Percentiles rank a stretch among this genome's conserved stretches.
These are phyloP conservation scores for Drosophila paranaensis DNA, from an alignment of 2,888 invertebrate species.

Conservation along the genomic window DNA sequence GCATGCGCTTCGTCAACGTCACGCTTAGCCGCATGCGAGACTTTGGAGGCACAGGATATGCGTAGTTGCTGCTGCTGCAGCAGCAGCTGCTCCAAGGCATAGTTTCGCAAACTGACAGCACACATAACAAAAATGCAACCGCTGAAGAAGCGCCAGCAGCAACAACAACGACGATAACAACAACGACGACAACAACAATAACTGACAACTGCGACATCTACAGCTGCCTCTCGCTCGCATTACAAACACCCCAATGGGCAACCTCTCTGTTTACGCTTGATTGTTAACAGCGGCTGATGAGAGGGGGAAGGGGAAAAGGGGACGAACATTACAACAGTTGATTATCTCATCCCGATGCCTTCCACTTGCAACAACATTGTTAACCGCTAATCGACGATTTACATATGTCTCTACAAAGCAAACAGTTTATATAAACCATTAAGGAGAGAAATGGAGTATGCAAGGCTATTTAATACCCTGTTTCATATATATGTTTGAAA, in stretches of 20 bases:
- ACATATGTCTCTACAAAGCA: constrained; percentile 22
- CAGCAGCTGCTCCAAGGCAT: constrained; percentile 1
- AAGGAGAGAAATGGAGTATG: neutral
- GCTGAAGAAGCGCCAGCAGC: constrained; percentile 18
- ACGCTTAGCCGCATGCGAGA: constrained; percentile 74
- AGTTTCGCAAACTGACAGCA: neutral
- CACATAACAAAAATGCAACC: constrained; percentile 28
- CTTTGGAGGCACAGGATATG: constrained; percentile 64
- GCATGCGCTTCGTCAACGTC: constrained; percentile 77
- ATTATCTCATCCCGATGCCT: neutral
- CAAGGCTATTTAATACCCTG: neutral
- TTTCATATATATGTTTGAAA: too few relatives aligned
- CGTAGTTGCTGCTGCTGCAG: constrained; percentile 9
- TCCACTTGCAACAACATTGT: constrained; percentile 18
- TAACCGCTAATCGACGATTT: constrained; percentile 34
- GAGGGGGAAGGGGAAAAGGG: neutral
- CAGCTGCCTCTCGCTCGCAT: constrained; percentile 21
- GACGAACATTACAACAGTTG: neutral
- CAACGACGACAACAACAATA: constrained; percentile 12
- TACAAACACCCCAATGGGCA: constrained; percentile 33
- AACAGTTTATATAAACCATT: neutral
- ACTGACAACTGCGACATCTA: constrained; percentile 28
- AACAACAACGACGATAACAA: constrained; percentile 18
- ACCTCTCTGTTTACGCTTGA: neutral
- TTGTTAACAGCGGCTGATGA: neutral